Evolutionary conservation across 2,888 invertebrate genomes (phyloP), one percentile per base, ranked within the genome.

Genomic region (Amphiduros pacificus): DNA sequence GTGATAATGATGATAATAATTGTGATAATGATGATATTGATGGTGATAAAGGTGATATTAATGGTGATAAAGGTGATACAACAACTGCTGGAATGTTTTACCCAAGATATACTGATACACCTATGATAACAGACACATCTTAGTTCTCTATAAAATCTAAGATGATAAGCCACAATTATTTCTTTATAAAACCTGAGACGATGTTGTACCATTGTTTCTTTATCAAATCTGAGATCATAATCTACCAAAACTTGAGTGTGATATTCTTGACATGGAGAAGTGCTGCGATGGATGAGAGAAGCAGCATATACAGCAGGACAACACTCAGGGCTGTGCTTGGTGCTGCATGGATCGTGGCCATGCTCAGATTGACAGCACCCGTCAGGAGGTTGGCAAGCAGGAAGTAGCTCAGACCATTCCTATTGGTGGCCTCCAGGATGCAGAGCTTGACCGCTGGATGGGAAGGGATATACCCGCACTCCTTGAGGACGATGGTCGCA

Each of bases 341-440:
- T 29, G 72, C 54, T 17, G 73, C 61, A 49, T 73, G 67, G 17
- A 81, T 66, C 2, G 94, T 91, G 65, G 86, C 84, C 17, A 91
- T 82, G 14, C 84, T 82, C 76, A 93, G 84, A 84, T 96, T 96
- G 4, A 94, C 85, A 2, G 88, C 75, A 11, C 96, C 96, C 0
- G 96, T 97, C 20, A 91, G 77, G 31, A 95, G 69, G 85, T 97
- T 97, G 1, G 90, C 88, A 17, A 90, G 68, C 57, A 97, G 83
- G 80, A 97, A 97, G 80, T 90, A 92, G n/a, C 87, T 77, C 31
- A 96, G 83, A 1, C 92, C 93, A 84, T 93, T 93, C 66, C 87
- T 88, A 82, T 92, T 93, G 29, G 94, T 86, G 22, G 89, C 88
- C 69, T 88, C 86, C 56, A 90, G 85, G 65, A 91, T 65, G 60